Conservation (phyloP, 2,113 vertebrate species). For the Callospermophilus lateralis region DNA sequence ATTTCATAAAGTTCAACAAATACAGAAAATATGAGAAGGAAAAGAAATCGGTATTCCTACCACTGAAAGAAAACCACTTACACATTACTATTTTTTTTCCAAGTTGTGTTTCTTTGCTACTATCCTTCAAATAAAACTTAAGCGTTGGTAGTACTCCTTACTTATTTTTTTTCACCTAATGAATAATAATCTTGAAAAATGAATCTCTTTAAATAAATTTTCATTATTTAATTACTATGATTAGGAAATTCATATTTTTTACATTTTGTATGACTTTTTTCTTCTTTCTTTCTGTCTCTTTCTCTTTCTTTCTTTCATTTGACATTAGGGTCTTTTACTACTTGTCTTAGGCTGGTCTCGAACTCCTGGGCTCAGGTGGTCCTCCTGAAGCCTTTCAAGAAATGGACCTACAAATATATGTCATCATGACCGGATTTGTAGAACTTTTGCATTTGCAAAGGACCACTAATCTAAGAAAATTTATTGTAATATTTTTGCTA, state of each 20-base stretch:
- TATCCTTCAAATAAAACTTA: not conserved
- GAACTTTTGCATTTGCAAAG: not conserved
- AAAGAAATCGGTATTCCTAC: not conserved
- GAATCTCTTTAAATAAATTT: conserved; percentile 15
- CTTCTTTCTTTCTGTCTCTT: too few relatives aligned
- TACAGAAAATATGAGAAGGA: conserved; percentile 36
- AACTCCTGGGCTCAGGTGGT: not conserved
- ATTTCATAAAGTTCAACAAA: conserved; percentile 2
- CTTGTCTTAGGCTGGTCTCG: not conserved
- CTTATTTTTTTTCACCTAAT: not conserved
- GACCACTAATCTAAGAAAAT: not conserved
- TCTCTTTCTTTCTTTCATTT: not conserved
- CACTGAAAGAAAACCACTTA: not conserved
- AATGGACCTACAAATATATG: not conserved
- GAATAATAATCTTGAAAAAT: conserved; percentile 30
- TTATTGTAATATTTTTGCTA: not conserved
- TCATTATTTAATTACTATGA: conserved; percentile 4
- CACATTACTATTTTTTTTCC: not conserved
- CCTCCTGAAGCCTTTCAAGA: not conserved
- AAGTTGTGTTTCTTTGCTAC: not conserved
- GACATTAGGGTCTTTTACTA: not conserved
- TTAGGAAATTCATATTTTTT: conserved; percentile 30
- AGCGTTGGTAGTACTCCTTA: not conserved
- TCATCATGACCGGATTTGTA: not conserved
- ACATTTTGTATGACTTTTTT: not conserved